Base-by-base conservation (phyloP, 1,140 invertebrate species). In the Parapsyche elsis region DNA sequence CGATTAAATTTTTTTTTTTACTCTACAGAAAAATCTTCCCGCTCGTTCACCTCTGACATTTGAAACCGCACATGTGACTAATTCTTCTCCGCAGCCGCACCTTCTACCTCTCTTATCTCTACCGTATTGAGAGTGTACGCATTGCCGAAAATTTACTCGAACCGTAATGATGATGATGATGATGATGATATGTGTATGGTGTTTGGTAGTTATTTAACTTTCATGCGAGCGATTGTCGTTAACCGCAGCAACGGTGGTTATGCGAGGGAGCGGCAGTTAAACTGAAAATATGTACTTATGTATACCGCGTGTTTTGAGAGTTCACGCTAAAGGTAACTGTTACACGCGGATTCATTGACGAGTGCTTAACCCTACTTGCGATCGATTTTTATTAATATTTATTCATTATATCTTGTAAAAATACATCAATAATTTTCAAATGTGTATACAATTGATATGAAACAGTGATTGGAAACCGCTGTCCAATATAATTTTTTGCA, bases 261-360 rank as follows among this genome's bases (percentile, higher is more conserved):
- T 19, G 26, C 71, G 46, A 59, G 24, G 73, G 44, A 77, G 49
- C 59, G 57, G 75, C 75, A 30, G 53, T 77, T 77, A 44, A n/a
- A 59, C 30, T 64, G 53, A 77, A 77, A 77, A 64, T 45, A 38
- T 38, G 30, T 7, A 38, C 30, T 38, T 38, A 38, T 38, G 30
- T 38, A 7, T 38, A 46, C 19, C 45, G 23, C 75, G 75, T 80
- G 78, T 74, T 74, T 73, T 80, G 57, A 75, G 53, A 75, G 71
- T 64, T 74, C 79, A 75, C 45, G 30, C 44, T 49, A 77, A 77
- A 64, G 70, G 78, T 71, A 79, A 79, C 71, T 79, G 71, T 73
- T 79, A 79, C 78, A 79, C 26, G 26, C 70, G 49, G 49, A 79
- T 79, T 79, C 78, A 79, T 73, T 73, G 67, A 73, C 74, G 67